Conservation (phyloP, 2,888 invertebrate genomes). For the Isotomurus palustris region DNA sequence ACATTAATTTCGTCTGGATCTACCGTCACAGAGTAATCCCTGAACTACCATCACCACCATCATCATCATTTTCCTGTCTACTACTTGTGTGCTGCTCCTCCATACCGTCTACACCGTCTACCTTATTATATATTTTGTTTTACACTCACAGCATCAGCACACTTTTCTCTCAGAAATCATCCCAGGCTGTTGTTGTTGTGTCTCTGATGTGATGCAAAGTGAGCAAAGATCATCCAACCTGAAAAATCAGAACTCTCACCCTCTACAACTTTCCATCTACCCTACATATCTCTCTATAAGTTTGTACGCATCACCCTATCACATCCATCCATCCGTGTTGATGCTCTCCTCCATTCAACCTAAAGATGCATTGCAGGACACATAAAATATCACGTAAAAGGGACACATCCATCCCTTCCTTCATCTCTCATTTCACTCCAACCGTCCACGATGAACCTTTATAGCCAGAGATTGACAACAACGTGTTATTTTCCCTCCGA, state of each 20-base stretch:
- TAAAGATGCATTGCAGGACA: conserved; percentile 27
- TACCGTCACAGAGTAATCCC: background rate
- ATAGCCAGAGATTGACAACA: no score
- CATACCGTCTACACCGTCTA: background rate
- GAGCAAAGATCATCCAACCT: conserved; percentile 45
- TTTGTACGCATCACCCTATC: background rate
- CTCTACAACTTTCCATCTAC: conserved; percentile 15
- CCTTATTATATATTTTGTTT: background rate
- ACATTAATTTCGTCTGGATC: conserved; percentile 35
- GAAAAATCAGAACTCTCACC: conserved; percentile 42
- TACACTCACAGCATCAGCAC: no score
- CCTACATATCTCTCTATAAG: background rate
- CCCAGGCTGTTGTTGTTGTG: conserved; percentile 4
- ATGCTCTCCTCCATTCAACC: conserved; percentile 20
- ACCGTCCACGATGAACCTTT: no score
- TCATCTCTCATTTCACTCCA: conserved; percentile 25
- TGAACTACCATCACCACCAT: background rate
- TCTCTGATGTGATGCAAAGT: conserved; percentile 20
- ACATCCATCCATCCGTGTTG: background rate
- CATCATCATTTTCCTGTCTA: background rate
- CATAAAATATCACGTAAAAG: conserved; percentile 33
- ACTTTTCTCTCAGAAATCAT: background rate
- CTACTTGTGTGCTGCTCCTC: background rate
- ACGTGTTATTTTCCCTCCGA: no score
- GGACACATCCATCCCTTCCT: conserved; percentile 7